Evolutionary conservation across 2,888 invertebrate genomes (phyloP), one percentile per base, ranked within the genome.

Genomic region (Chrysolina oricalcia): DNA sequence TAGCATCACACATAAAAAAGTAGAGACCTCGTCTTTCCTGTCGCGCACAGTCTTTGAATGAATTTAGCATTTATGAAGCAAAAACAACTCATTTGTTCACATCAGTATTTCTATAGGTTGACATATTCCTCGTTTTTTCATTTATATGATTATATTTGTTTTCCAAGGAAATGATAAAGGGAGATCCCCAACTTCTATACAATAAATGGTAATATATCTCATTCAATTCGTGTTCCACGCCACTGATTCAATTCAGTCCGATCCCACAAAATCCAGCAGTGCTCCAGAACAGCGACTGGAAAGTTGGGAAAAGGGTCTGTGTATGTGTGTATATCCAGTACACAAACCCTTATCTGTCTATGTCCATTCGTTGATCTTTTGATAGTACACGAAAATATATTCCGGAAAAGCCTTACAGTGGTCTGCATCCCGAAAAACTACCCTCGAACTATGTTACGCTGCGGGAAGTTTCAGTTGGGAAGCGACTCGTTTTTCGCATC

Each of bases 381-480:
- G 73, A 73, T 76, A 76, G 76, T 73, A 67, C 73, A 76, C 67
- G 73, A 72, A 76, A 76, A 73, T 76, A 73, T 76, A 76, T 76
- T 73, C 73, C 69, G 70, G 63, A 53, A 76, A 76, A 73, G 76
- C 73, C 73, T 66, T 70, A 70, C 63, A 76, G 70, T 72, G 73
- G 76, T 70, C 70, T 63, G 73, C 76, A 27, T n/a, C 68, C 41
- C 19, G 72, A 75, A 75, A 76, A 76, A 76, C 73, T 68, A 50
- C 50, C 53, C 68, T 15, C 35, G 15, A 53, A 68, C 68, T 70
- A 62, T 70, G 56, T 67, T 70, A 41, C 73, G 67, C 53, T 67
- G 76, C 67, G 70, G 73, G 67, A 72, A 70, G 48, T 74, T 70
- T 70, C 66, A 66, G 66, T 70, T 59, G 40, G 66, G 70, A 17